These are phyloP conservation scores for Otis tarda DNA, from an alignment of 2,113 vertebrate species.

Conservation along the genomic window DNA sequence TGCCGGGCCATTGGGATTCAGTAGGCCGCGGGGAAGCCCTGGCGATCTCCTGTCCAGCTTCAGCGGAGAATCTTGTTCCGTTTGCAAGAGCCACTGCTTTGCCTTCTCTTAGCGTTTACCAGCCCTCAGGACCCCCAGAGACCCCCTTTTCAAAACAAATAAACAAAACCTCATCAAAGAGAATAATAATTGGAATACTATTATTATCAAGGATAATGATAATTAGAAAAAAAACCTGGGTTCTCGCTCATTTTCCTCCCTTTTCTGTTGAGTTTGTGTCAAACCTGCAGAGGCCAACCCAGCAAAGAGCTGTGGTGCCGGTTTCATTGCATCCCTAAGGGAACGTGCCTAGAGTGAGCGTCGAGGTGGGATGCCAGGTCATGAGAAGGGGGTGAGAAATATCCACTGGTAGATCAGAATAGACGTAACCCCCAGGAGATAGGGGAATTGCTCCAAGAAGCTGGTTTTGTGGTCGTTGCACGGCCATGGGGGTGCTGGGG, in stretches of 20 bases:
- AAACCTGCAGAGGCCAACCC: not conserved
- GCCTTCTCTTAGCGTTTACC: not conserved
- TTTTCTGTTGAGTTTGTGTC: not conserved
- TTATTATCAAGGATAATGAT: not conserved
- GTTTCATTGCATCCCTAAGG: not conserved
- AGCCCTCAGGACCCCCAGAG: not conserved
- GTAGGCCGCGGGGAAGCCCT: not conserved
- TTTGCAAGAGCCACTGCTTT: not conserved
- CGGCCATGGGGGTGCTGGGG: not conserved
- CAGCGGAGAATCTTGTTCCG: not conserved
- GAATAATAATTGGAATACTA: not conserved
- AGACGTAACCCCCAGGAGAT: not conserved
- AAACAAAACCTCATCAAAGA: not conserved
- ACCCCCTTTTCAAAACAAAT: not conserved
- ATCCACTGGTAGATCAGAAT: not conserved
- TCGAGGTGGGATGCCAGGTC: rapidly evolving
- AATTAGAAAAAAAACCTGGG: not conserved
- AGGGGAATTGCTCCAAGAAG: not conserved
- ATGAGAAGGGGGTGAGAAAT: not conserved
- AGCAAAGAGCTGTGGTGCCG: not conserved
- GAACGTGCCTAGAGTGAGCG: not conserved
- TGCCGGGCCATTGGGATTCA: not conserved
- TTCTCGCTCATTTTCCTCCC: not conserved
- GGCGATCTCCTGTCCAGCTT: rapidly evolving
- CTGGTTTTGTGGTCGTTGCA: rapidly evolving